Conservation (phyloP, 1,140 invertebrate species). For the Formica exsecta region DNA sequence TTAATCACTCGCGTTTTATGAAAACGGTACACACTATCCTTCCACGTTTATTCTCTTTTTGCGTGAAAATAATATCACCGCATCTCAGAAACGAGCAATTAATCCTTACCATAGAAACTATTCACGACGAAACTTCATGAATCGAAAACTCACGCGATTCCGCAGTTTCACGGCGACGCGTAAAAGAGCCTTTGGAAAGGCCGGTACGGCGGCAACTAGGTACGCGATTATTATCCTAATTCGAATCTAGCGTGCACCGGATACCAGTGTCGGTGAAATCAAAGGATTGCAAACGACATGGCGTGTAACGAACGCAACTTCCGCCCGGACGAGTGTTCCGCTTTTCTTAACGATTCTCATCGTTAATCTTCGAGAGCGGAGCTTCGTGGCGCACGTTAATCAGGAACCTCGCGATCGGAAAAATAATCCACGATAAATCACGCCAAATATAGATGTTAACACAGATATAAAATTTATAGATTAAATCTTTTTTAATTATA, state of each 20-base stretch:
- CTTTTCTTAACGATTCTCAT: slow-evolving; percentile 68
- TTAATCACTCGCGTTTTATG: neutral
- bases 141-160: slow-evolving; percentile 66
- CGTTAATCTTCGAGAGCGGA: slow-evolving; percentile 69
- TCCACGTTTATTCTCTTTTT: slow-evolving; percentile 18
- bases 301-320: slow-evolving; percentile 64
- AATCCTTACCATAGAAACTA: neutral
- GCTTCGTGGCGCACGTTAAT: slow-evolving; percentile 42
- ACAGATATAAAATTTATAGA: slow-evolving; percentile 2
- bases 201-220: neutral
- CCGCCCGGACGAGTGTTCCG: slow-evolving; percentile 57
- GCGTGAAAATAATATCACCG: slow-evolving; percentile 11
- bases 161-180: slow-evolving; percentile 54
- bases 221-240: slow-evolving; percentile 72
- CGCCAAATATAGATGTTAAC: slow-evolving; percentile 32
- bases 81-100: neutral
- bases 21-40: neutral
- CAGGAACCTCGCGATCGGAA: neutral
- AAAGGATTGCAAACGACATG: slow-evolving; percentile 63
- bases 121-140: slow-evolving; percentile 35
- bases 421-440: slow-evolving; percentile 45
- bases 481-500: neutral
- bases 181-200: slow-evolving; percentile 39
- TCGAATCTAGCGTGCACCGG: slow-evolving; percentile 67
- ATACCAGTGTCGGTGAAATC: slow-evolving; percentile 48